Conservation (phyloP, 2,797 vertebrate species). For the Numenius phaeopus region DNA sequence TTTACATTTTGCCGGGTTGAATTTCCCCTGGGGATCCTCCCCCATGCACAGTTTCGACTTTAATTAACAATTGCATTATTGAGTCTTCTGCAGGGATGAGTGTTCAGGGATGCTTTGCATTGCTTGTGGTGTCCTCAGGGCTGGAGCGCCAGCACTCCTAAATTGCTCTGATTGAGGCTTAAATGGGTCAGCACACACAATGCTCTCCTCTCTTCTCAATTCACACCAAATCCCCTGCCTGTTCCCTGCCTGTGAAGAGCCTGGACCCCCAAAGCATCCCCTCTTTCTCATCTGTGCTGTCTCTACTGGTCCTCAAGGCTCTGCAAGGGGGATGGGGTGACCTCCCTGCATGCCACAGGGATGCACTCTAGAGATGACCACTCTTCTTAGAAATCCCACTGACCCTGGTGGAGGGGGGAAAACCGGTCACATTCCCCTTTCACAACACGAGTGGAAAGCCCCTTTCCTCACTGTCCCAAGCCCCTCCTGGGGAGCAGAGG, state of each 20-base stretch:
- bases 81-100: background rate
- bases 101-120: background rate
- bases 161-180: background rate
- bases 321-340: rapidly evolving
- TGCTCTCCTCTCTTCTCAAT: background rate
- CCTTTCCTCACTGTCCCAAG: background rate
- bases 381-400: slow-evolving; percentile 48
- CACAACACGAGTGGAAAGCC: background rate
- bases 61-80: background rate
- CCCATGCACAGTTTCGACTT: background rate
- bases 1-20: background rate
- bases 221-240: rapidly evolving
- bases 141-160: background rate
- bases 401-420: background rate
- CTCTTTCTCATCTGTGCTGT: background rate
- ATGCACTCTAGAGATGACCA: slow-evolving; percentile 3
- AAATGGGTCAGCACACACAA: rapidly evolving
- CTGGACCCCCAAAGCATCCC: background rate
- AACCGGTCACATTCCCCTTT: background rate
- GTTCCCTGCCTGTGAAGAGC: background rate
- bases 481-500: background rate
- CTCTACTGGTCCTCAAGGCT: background rate
- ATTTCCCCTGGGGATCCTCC: background rate
- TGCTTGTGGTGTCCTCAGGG: background rate
- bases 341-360: background rate